phyloP scores from a whole-genome alignment of 2,113 vertebrate species.

The Bostrychus sinensis region DNA sequence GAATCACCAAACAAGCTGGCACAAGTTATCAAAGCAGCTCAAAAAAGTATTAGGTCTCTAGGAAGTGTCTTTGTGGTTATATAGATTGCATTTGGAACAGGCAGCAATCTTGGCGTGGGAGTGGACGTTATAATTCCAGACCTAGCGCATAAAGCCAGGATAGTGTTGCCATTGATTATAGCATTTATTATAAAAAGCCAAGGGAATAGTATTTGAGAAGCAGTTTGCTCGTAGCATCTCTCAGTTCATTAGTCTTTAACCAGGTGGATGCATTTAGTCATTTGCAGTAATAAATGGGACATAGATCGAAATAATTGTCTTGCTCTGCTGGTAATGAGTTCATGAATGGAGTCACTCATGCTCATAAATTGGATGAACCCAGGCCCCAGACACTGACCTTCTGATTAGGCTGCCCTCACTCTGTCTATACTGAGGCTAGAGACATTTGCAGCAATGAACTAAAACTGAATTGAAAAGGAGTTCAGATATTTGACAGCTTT shows the following conservation, averaged over 20 bases:
- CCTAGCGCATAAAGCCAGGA: background rate
- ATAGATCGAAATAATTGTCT: slow-evolving; percentile 13
- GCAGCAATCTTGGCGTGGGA: no score
- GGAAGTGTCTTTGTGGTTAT: no score
- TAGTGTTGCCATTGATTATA: no score
- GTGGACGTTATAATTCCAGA: no score
- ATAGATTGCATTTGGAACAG: no score
- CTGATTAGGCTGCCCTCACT: slow-evolving; percentile 9
- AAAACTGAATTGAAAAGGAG: background rate
- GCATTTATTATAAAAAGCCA: background rate
- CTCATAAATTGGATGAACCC: background rate
- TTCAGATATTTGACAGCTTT: no score
- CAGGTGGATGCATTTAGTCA: background rate
- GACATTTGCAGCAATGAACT: background rate
- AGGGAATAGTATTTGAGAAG: background rate
- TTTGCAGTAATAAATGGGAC: background rate
- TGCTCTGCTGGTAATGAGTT: slow-evolving; percentile 24
- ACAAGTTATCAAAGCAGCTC: no score
- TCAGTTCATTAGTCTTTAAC: background rate
- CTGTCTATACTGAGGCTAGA: background rate
- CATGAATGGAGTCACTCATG: background rate
- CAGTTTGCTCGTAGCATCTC: background rate
- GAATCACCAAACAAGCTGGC: no score
- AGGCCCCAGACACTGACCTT: slow-evolving; percentile 14
- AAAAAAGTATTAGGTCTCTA: no score